Conservation (phyloP, 2,888 invertebrate genomes). For the Bibio marci region DNA sequence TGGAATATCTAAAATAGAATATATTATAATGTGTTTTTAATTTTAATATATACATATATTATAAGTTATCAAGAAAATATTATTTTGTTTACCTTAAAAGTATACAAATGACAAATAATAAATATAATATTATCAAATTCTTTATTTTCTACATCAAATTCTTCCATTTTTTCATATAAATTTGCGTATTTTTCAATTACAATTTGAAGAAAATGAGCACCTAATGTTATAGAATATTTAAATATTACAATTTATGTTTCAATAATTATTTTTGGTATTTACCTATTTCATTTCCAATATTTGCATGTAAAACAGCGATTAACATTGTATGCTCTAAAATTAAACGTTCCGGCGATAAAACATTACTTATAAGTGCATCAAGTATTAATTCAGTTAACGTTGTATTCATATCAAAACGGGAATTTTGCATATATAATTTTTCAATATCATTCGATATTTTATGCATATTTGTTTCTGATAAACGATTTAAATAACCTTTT, state of each 20-base stretch:
- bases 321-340: conserved; percentile 72
- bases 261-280: conserved; percentile 16
- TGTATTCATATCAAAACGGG: conserved; percentile 69
- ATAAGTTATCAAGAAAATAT: too few relatives aligned
- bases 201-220: conserved; percentile 68
- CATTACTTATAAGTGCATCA: conserved; percentile 45
- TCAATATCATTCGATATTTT: conserved; percentile 66
- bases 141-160: conserved; percentile 51
- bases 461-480: conserved; percentile 77
- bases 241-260: conserved; percentile 1
- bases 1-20: conserved; percentile 47
- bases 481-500: conserved; percentile 72
- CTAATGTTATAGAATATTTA: conserved; percentile 24
- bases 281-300: conserved; percentile 84
- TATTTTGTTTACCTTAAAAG: conserved; percentile 72
- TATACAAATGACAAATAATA: conserved; percentile 66
- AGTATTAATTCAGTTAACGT: conserved; percentile 50
- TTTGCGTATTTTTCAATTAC: conserved; percentile 48
- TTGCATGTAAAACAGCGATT: conserved; percentile 70
- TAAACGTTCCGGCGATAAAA: conserved; percentile 52
- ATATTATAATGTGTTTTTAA: background rate
- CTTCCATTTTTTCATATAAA: conserved; percentile 28
- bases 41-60: too few relatives aligned
- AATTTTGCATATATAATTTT: conserved; percentile 56
- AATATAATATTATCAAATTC: conserved; percentile 63